Evolutionary conservation across 2,888 invertebrate species (phyloP).

Genomic region (Nephrotoma guestfalica): DNA sequence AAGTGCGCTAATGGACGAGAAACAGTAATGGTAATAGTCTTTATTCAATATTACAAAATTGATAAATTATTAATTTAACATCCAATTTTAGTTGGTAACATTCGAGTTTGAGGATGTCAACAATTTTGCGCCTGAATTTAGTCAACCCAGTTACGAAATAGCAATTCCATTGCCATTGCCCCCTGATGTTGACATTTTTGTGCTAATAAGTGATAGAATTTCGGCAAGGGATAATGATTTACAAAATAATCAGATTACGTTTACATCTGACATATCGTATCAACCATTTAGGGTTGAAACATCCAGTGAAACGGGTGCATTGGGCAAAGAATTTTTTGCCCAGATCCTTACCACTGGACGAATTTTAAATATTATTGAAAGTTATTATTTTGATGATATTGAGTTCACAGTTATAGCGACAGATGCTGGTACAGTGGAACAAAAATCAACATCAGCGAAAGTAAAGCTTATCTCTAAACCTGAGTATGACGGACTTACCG

Average conservation of each 20-base stretch:
- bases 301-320: slow-evolving; percentile 9
- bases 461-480: background rate
- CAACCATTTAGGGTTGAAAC: slow-evolving; percentile 12
- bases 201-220: slow-evolving; percentile 15
- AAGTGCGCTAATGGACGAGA: background rate
- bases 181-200: slow-evolving; percentile 16
- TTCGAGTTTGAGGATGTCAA: slow-evolving; percentile 16
- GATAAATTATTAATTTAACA: background rate
- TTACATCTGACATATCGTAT: slow-evolving; percentile 15
- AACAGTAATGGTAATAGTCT: background rate
- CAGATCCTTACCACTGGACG: slow-evolving; percentile 14
- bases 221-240: slow-evolving; percentile 18
- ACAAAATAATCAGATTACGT: slow-evolving; percentile 15
- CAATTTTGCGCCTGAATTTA: slow-evolving; percentile 17
- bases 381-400: slow-evolving; percentile 8
- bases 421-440: slow-evolving; percentile 5
- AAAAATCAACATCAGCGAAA: background rate
- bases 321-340: slow-evolving; percentile 16
- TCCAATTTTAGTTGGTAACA: slow-evolving; percentile 13
- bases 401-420: slow-evolving; percentile 18
- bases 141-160: slow-evolving; percentile 15
- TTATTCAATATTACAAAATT: background rate
- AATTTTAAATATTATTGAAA: slow-evolving; percentile 12
- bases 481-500: background rate
- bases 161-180: slow-evolving; percentile 18